Evolutionary conservation across 2,888 invertebrate species (phyloP).

Genomic region (Endotricha flammealis): DNA sequence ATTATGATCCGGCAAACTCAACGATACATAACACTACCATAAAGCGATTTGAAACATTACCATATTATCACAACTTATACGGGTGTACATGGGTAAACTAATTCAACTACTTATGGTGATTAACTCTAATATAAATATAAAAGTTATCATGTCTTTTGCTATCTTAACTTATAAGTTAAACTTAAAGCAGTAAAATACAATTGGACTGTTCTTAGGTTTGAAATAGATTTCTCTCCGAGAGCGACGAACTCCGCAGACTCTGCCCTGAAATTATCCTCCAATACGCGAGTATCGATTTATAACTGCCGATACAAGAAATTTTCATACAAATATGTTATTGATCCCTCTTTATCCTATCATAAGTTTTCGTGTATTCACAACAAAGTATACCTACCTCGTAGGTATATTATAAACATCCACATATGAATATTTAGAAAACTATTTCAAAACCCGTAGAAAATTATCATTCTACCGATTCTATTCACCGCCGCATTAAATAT

Average conservation of each 20-base stretch:
- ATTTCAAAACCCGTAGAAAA: constrained; percentile 70
- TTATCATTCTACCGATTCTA: constrained; percentile 33
- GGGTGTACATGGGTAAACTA: constrained; percentile 44
- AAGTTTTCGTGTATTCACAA: constrained; percentile 50
- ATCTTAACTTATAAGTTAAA: constrained; percentile 39
- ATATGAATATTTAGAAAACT: constrained; percentile 48
- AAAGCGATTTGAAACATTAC: constrained; percentile 35
- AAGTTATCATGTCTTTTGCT: constrained; percentile 53
- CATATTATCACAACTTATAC: constrained; percentile 54
- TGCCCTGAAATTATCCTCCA: constrained; percentile 12
- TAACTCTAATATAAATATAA: constrained; percentile 45
- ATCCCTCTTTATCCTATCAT: constrained; percentile 67
- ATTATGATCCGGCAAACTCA: constrained; percentile 14
- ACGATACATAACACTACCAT: constrained; percentile 6
- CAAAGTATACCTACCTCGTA: constrained; percentile 38
- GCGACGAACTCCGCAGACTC: constrained; percentile 3
- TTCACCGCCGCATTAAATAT: constrained; percentile 28
- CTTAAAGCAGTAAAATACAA: constrained; percentile 47
- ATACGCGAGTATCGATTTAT: constrained; percentile 18
- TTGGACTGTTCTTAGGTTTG: constrained; percentile 65
- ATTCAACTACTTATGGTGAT: constrained; percentile 43
- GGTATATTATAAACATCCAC: constrained; percentile 39
- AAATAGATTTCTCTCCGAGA: constrained; percentile 56
- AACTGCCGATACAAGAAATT: constrained; percentile 31
- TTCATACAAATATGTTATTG: constrained; percentile 50